phyloP scores from a whole-genome alignment of 2,797 vertebrate species.

The Sibirionetta formosa region DNA sequence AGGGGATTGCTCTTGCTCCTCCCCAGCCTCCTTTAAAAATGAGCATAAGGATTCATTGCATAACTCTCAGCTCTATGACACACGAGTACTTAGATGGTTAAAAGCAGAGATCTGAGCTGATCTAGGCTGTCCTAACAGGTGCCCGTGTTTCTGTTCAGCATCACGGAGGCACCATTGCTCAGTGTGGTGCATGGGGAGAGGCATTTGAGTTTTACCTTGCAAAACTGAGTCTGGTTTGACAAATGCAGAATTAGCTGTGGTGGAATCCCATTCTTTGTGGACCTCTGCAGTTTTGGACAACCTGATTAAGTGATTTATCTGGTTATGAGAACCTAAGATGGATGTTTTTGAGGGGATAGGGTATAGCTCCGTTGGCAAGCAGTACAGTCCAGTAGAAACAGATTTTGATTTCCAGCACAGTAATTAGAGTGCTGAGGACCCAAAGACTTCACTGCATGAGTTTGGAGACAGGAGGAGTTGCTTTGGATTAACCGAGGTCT shows the following conservation, averaged over 20 bases:
- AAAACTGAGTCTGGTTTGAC: not conserved
- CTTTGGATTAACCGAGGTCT: conserved; percentile 53
- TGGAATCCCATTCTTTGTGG: not conserved
- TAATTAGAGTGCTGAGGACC: conserved; percentile 35
- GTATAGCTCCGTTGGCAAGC: not conserved
- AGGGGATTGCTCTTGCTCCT: not conserved
- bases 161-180: not conserved
- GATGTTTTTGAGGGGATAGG: conserved; percentile 24
- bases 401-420: not conserved
- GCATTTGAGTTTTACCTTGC: not conserved
- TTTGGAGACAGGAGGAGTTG: conserved; percentile 26
- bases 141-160: not conserved
- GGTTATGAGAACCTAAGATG: not conserved
- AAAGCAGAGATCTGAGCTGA: not conserved
- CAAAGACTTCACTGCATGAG: not conserved
- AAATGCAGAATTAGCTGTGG: not conserved
- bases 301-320: not conserved
- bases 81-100: not conserved
- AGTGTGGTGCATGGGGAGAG: not conserved
- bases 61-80: not conserved
- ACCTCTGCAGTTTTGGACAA: not conserved
- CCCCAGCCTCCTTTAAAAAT: not conserved
- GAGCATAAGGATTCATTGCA: not conserved
- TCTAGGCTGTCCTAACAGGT: not conserved
- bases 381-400: not conserved